phyloP scores from a whole-genome alignment of 92 coral and sea anemone genomes.

The Metridium senile region DNA sequence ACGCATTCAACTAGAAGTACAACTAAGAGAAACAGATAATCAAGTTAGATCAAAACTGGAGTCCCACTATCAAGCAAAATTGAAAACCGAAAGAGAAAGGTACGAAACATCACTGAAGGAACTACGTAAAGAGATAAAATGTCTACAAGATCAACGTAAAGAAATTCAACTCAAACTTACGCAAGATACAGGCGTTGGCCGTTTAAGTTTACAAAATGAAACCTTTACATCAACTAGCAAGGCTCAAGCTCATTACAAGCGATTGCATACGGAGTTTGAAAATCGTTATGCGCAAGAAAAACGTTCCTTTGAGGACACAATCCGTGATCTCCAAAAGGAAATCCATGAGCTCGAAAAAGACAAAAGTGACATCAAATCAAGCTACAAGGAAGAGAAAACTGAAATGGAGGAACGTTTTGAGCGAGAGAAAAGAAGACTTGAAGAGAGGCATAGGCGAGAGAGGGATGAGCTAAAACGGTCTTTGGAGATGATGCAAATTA shows the following conservation, averaged over 20 bases:
- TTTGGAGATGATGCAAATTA: constrained; percentile 28
- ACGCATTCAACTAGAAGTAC: constrained; percentile 55
- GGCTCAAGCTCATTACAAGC: constrained; percentile 23
- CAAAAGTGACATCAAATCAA: constrained; percentile 57
- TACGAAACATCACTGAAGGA: constrained; percentile 74
- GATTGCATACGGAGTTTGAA: constrained; percentile 38
- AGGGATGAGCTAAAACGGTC: constrained; percentile 49
- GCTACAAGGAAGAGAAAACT: constrained; percentile 59
- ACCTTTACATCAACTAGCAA: constrained; percentile 6
- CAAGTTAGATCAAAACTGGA: constrained; percentile 51
- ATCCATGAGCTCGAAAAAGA: constrained; percentile 59
- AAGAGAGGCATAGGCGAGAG: constrained; percentile 56
- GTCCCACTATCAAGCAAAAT: constrained; percentile 37
- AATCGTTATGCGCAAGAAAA: constrained; percentile 41
- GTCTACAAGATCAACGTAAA: constrained; percentile 87
- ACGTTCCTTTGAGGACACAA: constrained; percentile 44
- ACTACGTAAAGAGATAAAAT: constrained; percentile 76
- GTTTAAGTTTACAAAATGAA: constrained; percentile 12
- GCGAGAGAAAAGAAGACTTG: constrained; percentile 70
- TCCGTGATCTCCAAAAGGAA: constrained; percentile 59
- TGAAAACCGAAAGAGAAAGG: constrained; percentile 58
- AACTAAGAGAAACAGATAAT: constrained; percentile 46
- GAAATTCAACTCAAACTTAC: constrained; percentile 81
- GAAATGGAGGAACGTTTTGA: constrained; percentile 73
- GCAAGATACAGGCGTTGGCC: neutral